Percentiles rank a stretch among this genome's conserved stretches.
phyloP scores from a whole-genome alignment of 1,140 invertebrate genomes.

The Rhyacophila brunnea region DNA sequence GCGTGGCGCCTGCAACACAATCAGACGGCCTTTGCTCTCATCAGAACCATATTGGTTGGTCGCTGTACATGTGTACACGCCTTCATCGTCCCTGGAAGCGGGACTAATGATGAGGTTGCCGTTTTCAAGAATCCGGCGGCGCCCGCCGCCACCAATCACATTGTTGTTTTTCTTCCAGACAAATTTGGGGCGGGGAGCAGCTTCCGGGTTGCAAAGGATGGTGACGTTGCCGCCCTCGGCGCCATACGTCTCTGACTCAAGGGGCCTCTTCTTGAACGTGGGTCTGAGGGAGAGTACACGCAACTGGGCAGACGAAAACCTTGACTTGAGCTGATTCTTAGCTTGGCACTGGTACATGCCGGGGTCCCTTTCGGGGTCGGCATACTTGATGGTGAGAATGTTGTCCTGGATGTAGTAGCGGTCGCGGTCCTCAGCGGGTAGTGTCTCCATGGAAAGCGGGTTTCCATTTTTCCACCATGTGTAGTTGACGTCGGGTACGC shows the following conservation, averaged over 20 bases:
- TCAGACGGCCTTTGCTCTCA: conserved; percentile 76
- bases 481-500: conserved; percentile 91
- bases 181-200: conserved; percentile 85
- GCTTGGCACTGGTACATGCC: conserved; percentile 97
- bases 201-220: conserved; percentile 90
- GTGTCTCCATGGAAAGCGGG: conserved; percentile 62
- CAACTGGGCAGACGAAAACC: conserved; percentile 86
- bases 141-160: conserved; percentile 74
- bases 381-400: conserved; percentile 77
- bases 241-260: conserved; percentile 86
- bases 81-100: conserved; percentile 84
- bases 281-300: conserved; percentile 84
- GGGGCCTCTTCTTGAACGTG: conserved; percentile 85
- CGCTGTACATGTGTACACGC: conserved; percentile 85
- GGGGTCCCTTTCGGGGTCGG: conserved; percentile 77
- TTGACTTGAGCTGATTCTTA: conserved; percentile 82
- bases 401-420: conserved; percentile 83
- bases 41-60: conserved; percentile 80
- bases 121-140: conserved; percentile 75
- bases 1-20: conserved; percentile 76
- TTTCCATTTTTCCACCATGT: conserved; percentile 89
- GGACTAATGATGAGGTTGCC: conserved; percentile 85
- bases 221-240: conserved; percentile 90
- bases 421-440: conserved; percentile 68
- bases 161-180: conserved; percentile 90